Evolutionary conservation across 2,888 invertebrate genomes (phyloP).

Genomic region (Portevinia maculata): DNA sequence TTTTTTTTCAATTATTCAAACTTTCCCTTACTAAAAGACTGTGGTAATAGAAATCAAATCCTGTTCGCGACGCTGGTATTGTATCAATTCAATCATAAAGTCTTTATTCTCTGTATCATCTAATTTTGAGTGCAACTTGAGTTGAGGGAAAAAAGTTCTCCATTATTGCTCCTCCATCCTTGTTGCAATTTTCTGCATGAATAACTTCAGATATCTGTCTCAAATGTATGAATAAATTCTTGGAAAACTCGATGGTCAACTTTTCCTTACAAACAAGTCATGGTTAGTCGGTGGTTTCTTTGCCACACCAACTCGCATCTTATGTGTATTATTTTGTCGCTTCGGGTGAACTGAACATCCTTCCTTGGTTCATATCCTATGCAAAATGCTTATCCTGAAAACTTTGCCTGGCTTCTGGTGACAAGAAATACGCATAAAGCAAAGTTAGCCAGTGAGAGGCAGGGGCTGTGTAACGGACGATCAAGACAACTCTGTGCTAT

Average conservation of each 20-base stretch:
- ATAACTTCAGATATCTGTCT: constrained; percentile 53
- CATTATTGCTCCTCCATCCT: too few species aligned
- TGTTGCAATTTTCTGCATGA: constrained; percentile 62
- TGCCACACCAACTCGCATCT: constrained; percentile 28
- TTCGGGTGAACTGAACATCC: constrained; percentile 18
- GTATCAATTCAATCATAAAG: constrained; percentile 19
- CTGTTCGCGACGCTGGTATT: background rate
- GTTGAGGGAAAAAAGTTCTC: too few species aligned
- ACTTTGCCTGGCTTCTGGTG: constrained; percentile 27
- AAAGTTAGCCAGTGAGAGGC: background rate
- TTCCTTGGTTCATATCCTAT: constrained; percentile 42
- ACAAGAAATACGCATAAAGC: constrained; percentile 6
- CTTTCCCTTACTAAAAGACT: too few species aligned
- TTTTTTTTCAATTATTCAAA: background rate
- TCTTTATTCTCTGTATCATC: constrained; percentile 10
- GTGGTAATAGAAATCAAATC: too few species aligned
- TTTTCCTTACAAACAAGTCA: constrained; percentile 39
- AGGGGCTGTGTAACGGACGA: background rate
- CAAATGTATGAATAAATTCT: constrained; percentile 55
- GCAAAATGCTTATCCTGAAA: constrained; percentile 46
- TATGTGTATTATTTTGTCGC: constrained; percentile 22
- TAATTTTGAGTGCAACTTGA: constrained; percentile 1
- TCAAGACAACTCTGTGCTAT: background rate
- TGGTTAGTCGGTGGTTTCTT: constrained; percentile 31
- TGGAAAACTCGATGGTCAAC: constrained; percentile 38